Evolutionary conservation across 2,113 vertebrate species (phyloP).

Genomic region (Anguilla rostrata): DNA sequence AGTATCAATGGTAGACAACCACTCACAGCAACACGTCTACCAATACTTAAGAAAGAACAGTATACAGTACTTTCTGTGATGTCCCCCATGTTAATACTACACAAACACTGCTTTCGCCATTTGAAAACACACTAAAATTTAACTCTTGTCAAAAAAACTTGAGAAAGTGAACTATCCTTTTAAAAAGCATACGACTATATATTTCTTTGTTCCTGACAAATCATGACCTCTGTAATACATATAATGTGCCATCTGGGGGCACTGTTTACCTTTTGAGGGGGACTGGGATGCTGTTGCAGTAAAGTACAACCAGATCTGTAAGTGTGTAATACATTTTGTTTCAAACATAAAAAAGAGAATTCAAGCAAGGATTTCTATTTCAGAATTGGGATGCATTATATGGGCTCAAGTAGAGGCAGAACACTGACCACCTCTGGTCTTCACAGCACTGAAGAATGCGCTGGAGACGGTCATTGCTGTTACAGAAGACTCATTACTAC

Average conservation of each 20-base stretch:
- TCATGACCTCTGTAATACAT: neutral
- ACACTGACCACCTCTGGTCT: too few species aligned
- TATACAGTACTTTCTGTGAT: neutral
- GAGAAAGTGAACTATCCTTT: too few species aligned
- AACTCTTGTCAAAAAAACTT: too few species aligned
- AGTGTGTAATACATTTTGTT: neutral
- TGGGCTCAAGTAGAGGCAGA: too few species aligned
- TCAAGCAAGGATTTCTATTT: neutral
- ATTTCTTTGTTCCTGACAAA: neutral
- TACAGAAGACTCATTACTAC: too few species aligned
- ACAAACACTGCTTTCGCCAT: too few species aligned
- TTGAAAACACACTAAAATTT: too few species aligned
- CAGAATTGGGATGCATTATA: neutral
- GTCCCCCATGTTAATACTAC: neutral
- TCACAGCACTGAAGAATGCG: too few species aligned
- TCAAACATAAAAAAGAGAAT: neutral
- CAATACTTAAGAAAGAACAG: too few species aligned
- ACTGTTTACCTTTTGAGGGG: neutral
- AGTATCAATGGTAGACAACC: too few species aligned
- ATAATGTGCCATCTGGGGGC: neutral
- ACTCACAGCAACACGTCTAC: too few species aligned
- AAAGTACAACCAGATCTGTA: neutral
- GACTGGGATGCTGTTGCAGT: neutral
- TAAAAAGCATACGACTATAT: neutral
- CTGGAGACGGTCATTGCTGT: too few species aligned